phyloP scores from a whole-genome alignment of 2,888 invertebrate genomes.

The Ectemnius lituratus region DNA sequence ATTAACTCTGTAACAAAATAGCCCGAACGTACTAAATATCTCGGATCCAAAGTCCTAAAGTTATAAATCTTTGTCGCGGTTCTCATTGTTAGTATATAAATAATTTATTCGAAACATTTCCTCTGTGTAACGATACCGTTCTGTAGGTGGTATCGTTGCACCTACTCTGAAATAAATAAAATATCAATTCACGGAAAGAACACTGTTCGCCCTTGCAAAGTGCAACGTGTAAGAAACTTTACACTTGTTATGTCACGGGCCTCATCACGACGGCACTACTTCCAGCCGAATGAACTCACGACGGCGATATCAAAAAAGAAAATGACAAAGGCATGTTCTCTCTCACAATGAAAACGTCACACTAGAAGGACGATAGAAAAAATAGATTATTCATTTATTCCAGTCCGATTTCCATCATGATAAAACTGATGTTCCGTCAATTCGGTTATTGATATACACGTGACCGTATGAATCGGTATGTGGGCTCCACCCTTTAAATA shows the following conservation, averaged over 20 bases:
- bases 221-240: conserved; percentile 2
- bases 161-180: conserved; percentile 10
- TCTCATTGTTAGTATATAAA: conserved; percentile 13
- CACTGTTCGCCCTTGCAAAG: not conserved
- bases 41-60: not conserved
- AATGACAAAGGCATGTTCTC: not conserved
- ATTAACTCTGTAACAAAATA: not conserved
- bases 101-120: conserved; percentile 9
- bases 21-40: conserved; percentile 2
- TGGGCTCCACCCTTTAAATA: not conserved
- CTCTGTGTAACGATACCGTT: not conserved
- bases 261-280: not conserved
- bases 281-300: not conserved
- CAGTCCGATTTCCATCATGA: not conserved
- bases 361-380: not conserved
- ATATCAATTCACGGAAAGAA: conserved; percentile 2
- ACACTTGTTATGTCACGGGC: not conserved
- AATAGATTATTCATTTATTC: not conserved
- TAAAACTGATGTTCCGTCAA: not conserved
- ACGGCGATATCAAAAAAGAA: too few relatives aligned
- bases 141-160: not conserved
- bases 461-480: not conserved
- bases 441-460: not conserved
- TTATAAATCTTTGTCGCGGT: conserved; percentile 3
- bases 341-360: not conserved